Evolutionary conservation across 2,888 invertebrate species (phyloP), one percentile per base, ranked within the genome.

Genomic region (Theretra japonica): DNA sequence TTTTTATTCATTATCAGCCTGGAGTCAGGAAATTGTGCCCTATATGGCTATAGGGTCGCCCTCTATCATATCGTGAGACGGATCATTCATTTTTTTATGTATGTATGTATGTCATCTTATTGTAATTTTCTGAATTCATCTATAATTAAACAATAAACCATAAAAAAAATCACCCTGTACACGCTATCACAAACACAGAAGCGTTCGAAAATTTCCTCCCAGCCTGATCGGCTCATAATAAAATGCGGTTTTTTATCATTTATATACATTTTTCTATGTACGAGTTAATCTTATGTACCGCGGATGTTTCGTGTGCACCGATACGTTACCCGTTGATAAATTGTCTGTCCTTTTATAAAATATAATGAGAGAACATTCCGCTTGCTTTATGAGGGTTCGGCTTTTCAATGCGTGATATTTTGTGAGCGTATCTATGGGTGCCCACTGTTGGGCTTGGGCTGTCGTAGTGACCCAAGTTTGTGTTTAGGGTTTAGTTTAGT

Each of bases 231-330:
- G 86, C 86, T 92, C 93, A 93, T 94, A 94, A 92, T 93, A 94
- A 94, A 94, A 93, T 93, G 93, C 90, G 92, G 89, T 88, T 91
- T 94, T 94, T 94, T 94, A 93, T 92, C 90, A 91, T 90, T 88
- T 92, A 94, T 94, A 88, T 94, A 93, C 93, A 93, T 94, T 94
- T 94, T 93, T 94, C 92, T 93, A 93, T 93, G 86, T 93, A 86
- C 82, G 75, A 48, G 65, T 65, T 65, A 65, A 65, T 65, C 50
- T 70, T 70, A 71, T 82, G 86, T 87, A 89, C 87, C 85, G 80
- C 80, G 88, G 86, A 79, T 90, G 65, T 48, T 62, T 41, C 62
- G 53, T 53, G 53, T n/a, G 53, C 53, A 53, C 53, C 53, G 62
- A 33, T 62, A 62, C 65, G 65, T 23, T 65, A 23, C 48, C 21